A percentile compares a stretch with the other conserved stretches of the same genome.
Evolutionary conservation across 2,113 vertebrate genomes (phyloP).

Genomic region (Nesoenas mayeri): DNA sequence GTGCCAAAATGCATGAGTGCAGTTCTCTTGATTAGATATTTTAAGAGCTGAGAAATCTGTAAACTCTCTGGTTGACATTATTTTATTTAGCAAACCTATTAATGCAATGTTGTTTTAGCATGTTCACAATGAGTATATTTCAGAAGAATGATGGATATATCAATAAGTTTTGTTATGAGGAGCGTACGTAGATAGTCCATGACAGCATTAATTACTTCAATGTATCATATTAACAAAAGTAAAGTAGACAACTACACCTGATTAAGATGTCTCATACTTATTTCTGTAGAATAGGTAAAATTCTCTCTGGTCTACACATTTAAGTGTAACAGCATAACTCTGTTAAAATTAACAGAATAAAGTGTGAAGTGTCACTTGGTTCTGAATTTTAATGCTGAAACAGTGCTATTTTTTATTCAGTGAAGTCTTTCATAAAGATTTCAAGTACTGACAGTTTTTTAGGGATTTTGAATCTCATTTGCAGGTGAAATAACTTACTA

Average conservation of each 20-base stretch:
- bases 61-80: slow-evolving; percentile 38
- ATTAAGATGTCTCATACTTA: slow-evolving; percentile 60
- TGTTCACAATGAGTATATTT: not conserved
- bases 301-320: slow-evolving; percentile 16
- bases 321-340: slow-evolving; percentile 35
- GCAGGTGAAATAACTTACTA: slow-evolving; percentile 21
- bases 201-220: not conserved
- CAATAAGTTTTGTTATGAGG: not conserved
- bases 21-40: slow-evolving; percentile 51
- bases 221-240: slow-evolving; percentile 28
- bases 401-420: slow-evolving; percentile 49
- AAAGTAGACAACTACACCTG: slow-evolving; percentile 44
- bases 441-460: slow-evolving; percentile 19
- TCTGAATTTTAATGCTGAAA: slow-evolving; percentile 61
- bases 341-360: slow-evolving; percentile 71
- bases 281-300: slow-evolving; percentile 41
- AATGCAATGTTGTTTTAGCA: not conserved
- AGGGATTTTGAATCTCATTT: slow-evolving; percentile 29
- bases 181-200: not conserved
- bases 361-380: slow-evolving; percentile 65
- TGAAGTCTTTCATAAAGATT: slow-evolving; percentile 33
- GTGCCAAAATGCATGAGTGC: slow-evolving; percentile 47
- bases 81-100: slow-evolving; percentile 48
- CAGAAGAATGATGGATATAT: not conserved
- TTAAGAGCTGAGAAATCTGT: slow-evolving; percentile 45